Conservation (phyloP, 1,140 invertebrate species). For the Danaus plexippus region DNA sequence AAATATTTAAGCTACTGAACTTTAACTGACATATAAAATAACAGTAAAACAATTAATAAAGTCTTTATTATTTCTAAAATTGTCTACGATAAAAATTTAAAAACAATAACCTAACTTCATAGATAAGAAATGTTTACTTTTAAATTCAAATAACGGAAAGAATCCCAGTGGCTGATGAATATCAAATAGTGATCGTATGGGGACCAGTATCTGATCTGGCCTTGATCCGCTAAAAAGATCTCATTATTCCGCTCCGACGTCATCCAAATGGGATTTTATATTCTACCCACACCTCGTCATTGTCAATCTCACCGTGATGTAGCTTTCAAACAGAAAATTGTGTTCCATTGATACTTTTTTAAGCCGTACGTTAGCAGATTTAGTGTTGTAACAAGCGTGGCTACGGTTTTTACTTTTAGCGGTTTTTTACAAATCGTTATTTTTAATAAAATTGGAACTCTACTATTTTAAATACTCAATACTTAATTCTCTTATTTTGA, state of each 20-base stretch:
- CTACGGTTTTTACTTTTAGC: too few species aligned
- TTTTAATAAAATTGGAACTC: too few species aligned
- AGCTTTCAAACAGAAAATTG: constrained; percentile 14
- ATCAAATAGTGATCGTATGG: constrained; percentile 39
- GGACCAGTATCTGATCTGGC: constrained; percentile 52
- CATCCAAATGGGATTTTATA: constrained; percentile 58
- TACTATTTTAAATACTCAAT: too few species aligned
- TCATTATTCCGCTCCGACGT: constrained; percentile 60
- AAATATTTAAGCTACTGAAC: too few species aligned
- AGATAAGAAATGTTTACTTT: too few species aligned
- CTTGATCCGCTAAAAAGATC: constrained; percentile 62
- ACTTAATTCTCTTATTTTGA: too few species aligned
- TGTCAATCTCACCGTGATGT: constrained; percentile 37
- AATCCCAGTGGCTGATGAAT: constrained; percentile 37
- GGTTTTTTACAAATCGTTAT: too few species aligned
- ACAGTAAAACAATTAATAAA: not conserved
- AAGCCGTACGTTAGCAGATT: constrained; percentile 1
- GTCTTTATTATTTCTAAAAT: not conserved
- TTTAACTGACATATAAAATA: too few species aligned
- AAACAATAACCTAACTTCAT: too few species aligned
- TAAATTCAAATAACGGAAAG: too few species aligned
- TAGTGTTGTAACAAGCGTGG: not conserved
- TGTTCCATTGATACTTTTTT: constrained; percentile 3
- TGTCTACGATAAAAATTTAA: not conserved
- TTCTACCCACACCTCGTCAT: constrained; percentile 57